Base-by-base conservation (phyloP, 2,113 vertebrate genomes). In the Cryptomyrus ogoouensis region DNA sequence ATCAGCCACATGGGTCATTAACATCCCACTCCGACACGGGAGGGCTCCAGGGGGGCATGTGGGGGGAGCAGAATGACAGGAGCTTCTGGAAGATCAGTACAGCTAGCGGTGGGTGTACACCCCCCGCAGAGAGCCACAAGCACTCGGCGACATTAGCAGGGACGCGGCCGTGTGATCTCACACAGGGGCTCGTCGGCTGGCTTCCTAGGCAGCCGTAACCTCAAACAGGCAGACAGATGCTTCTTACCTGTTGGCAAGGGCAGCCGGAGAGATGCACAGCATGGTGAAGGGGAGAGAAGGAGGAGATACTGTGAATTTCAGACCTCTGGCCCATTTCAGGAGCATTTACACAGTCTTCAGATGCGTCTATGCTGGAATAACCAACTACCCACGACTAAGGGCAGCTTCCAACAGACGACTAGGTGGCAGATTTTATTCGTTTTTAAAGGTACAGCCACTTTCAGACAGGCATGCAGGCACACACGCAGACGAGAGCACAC, bases 391-490 rank as follows among this genome's bases (percentile, higher is more conserved):
- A 21, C 0, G 19, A 56, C 53, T 56, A 56, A 56, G 53, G 19
- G 53, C 53, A 56, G 53, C 19, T 56, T 56, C 19, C 53, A 21
- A 21, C 19, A 7, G 62, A 70, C 31, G 62, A 70, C n/a, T 0
- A 31, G n/a, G 62, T 13, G 62, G 24, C 84, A 50, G 24, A 27
- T 83, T 31, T 83, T 15, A 31, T 7, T 83, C 19, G 44, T 3
- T 83, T 83, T 83, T n/a, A 83, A 39, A 83, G 44, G 42, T 8
- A 56, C 47, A 88, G 53, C 87, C 87, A 70, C 58, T 5, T 15
- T 17, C 27, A 88, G 12, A 83, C 89, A 93, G 91, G 47, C 77
- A 89, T 39, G 50, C 89, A 86, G 89, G 90, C 56, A 87, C 87
- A 52, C 44, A 89, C 88, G 56, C 89, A 88, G 47, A 88, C n/a